Evolutionary conservation across 2,797 vertebrate species (phyloP).

Genomic region (Melanotaenia trifasciata): DNA sequence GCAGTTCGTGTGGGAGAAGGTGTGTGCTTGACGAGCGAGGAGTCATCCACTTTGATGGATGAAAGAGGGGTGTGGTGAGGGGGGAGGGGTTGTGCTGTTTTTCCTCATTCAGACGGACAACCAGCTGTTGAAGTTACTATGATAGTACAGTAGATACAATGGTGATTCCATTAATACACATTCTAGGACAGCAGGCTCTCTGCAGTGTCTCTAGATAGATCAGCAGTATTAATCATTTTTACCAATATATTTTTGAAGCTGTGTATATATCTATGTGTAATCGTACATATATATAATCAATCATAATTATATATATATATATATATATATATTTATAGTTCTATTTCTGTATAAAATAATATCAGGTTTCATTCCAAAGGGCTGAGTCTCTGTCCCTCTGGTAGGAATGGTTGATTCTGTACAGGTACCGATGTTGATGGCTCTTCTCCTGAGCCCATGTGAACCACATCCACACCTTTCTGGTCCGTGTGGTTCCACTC

Average conservation of each 20-base stretch:
- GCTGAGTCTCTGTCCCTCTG: constrained; percentile 76
- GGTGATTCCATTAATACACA: constrained; percentile 88
- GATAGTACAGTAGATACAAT: constrained; percentile 91
- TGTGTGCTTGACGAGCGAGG: constrained; percentile 68
- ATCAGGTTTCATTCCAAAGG: constrained; percentile 80
- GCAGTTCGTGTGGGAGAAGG: constrained; percentile 45
- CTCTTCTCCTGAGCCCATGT: constrained; percentile 69
- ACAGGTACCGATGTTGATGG: constrained; percentile 77
- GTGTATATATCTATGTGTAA: constrained; percentile 85
- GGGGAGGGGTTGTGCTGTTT: constrained; percentile 69
- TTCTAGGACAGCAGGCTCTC: constrained; percentile 85
- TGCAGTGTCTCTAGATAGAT: constrained; percentile 73
- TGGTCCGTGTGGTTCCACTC: constrained; percentile 45
- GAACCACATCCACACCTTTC: constrained; percentile 47
- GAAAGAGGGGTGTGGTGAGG: constrained; percentile 24
- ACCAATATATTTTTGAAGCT: constrained; percentile 83
- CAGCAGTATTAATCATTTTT: constrained; percentile 78
- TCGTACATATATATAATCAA: constrained; percentile 85
- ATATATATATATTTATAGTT: constrained; percentile 79
- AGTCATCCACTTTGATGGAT: constrained; percentile 73
- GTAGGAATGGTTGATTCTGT: constrained; percentile 86
- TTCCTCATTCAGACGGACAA: constrained; percentile 66
- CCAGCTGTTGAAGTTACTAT: constrained; percentile 78
- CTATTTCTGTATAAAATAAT: constrained; percentile 87
- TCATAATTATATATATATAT: constrained; percentile 77